Evolutionary conservation across 2,113 vertebrate genomes (phyloP), one percentile per base, ranked within the genome.

Genomic region (Coptodon bakossiorum): DNA sequence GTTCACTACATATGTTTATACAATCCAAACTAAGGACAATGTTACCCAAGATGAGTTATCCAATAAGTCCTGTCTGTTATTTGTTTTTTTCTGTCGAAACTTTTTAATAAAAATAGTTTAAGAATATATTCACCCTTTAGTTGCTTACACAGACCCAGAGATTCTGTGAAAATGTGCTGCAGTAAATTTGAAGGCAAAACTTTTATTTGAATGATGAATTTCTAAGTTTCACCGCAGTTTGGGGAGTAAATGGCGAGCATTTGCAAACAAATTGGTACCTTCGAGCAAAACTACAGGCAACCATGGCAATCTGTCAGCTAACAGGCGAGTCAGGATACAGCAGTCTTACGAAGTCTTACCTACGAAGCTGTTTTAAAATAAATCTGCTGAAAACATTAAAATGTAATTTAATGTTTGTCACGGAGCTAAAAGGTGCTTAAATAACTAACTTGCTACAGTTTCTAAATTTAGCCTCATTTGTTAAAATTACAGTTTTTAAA

Each of bases 161-260:
- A 66, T 71, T 9, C 1, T 68, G 34, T 22, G 19, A 68, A 40
- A 68, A 19, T 22, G 17, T 2, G 19, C 34, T 13, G 6, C 63
- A 66, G 31, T 66, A 66, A 66, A 17, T 66, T 36, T 66, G 3
- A 36, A 19, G 61, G 3, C 0, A 36, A 36, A 36, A 66, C 9
- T 3, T 36, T 66, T 31, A 31, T 9, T 59, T 59, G 16, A 36
- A 66, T 36, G 17, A 66, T 66, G 1, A 36, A 36, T 66, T n/a
- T 36, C 31, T 66, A 66, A 38, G 63, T 38, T 68, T 40, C 19
- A 68, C 11, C 22, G 8, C 2, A 68, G 34, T 11, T 38, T 38
- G 1, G 6, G 10, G 11, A 2, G 17, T 68, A 40, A 40, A 68
- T 68, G 34, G 1, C 1, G 3, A 68, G 34, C 3, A 0, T 0